phyloP scores from a whole-genome alignment of 2,797 vertebrate genomes.

The Decapterus maruadsi region DNA sequence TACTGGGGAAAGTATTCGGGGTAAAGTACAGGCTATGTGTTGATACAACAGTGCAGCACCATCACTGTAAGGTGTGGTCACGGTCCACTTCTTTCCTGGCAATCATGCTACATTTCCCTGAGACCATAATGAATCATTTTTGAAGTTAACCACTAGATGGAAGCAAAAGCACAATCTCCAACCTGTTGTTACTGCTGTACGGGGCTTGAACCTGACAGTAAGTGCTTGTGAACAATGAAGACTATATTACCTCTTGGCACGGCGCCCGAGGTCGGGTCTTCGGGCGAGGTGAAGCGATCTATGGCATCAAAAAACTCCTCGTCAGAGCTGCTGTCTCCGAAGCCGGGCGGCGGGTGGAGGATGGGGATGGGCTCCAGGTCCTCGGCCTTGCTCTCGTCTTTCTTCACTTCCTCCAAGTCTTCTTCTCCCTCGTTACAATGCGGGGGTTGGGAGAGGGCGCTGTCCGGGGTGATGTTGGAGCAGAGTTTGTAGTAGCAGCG shows the following conservation, averaged over 20 bases:
- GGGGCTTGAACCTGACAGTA: neutral
- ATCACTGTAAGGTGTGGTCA: slow-evolving; percentile 23
- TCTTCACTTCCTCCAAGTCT: slow-evolving; percentile 29
- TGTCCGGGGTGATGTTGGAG: slow-evolving; percentile 88
- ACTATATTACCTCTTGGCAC: slow-evolving; percentile 75
- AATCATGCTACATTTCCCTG: neutral
- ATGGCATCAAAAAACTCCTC: slow-evolving; percentile 96
- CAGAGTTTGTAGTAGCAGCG: slow-evolving; percentile 90
- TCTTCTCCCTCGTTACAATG: slow-evolving; percentile 10
- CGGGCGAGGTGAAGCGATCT: slow-evolving; percentile 89
- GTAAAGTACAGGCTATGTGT: no score
- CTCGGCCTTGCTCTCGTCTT: neutral
- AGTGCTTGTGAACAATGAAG: neutral
- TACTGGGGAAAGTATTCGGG: no score
- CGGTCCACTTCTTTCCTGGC: neutral
- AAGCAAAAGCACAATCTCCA: slow-evolving; percentile 20
- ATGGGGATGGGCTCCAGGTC: slow-evolving; percentile 67
- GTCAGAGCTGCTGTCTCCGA: slow-evolving; percentile 95
- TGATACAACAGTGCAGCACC: neutral
- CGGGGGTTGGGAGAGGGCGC: slow-evolving; percentile 69
- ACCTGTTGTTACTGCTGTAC: neutral
- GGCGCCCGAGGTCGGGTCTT: slow-evolving; percentile 77
- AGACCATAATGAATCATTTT: neutral
- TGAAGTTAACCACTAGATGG: slow-evolving; percentile 55
- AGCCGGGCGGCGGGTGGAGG: slow-evolving; percentile 89